Base-by-base conservation (phyloP, 1,140 invertebrate species). In the Lepidotrigona ventralis region DNA sequence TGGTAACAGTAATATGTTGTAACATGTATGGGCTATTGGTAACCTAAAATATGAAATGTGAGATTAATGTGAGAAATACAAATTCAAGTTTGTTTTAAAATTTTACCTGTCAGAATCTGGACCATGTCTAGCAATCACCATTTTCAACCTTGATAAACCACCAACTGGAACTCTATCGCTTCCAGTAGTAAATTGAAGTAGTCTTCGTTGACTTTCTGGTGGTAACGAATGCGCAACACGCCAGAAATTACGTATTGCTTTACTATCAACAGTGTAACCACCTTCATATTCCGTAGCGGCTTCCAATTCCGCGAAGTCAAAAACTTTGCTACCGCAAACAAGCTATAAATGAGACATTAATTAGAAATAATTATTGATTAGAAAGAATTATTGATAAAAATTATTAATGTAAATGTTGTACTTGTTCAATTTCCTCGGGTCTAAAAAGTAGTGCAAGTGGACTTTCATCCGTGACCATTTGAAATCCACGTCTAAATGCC, bases 101-200 rank as follows among this genome's bases (percentile, higher is more conserved):
- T 19, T 33, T 82, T 90, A 95, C 95, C 95, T 94, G 87, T 97
- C 97, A 21, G 96, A 97, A 92, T 97, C 97, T 0, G 97, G 96
- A 0, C 97, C 97, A 91, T 97, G 96, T 46, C 96, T 95, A 0
- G 97, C 96, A 68, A 98, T 97, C 2, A 97, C 95, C 88, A 99
- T 96, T 90, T 98, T 98, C 11, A 99, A 93, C 86, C 97, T 96
- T 86, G 98, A 98, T 88, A 99, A 96, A 1, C 99, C 99, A 23
- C 98, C 96, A 9, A 99, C 97, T 0, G 99, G 99, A 51, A 99
- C 98, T 81, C 99, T 94, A 94, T 99, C 98, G 78, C 98, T 98
- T 51, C 97, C 97, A 0, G 98, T 99, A 0, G 99, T 96, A 91
- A 99, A 99, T 90, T 99, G 97, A 66, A 99, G 95, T 81, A 99